A percentile compares a stretch with the other conserved stretches of the same genome.
Conservation (phyloP, 2,113 vertebrate genomes). For the Myotis lucifugus region DNA sequence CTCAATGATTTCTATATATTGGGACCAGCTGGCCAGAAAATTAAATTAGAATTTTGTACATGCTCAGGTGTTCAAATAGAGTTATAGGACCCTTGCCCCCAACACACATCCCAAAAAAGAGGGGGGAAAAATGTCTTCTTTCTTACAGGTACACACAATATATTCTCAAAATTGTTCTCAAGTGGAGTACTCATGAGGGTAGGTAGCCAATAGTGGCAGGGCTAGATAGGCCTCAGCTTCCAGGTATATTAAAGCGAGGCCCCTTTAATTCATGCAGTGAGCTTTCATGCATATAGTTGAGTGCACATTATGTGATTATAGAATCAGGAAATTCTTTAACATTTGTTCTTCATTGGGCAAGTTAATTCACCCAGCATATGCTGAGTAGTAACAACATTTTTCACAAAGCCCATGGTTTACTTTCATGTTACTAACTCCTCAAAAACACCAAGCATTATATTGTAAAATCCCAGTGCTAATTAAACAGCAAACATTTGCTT, state of each 20-base stretch:
- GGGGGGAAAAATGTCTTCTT: not conserved
- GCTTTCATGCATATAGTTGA: slow-evolving; percentile 61
- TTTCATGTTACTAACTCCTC: slow-evolving; percentile 28
- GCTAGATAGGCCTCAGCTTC: not conserved
- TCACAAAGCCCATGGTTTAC: not conserved
- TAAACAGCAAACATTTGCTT: slow-evolving; percentile 63
- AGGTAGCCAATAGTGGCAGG: not conserved
- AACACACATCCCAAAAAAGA: not conserved
- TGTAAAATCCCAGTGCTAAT: slow-evolving; percentile 63
- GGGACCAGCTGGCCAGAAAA: slow-evolving; percentile 23
- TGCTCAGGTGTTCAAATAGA: slow-evolving; percentile 7
- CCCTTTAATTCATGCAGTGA: slow-evolving; percentile 58
- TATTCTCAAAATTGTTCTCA: not conserved
- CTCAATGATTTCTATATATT: slow-evolving; percentile 20
- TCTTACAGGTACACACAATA: not conserved
- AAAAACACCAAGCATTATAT: slow-evolving; percentile 31
- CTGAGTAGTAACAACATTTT: slow-evolving; percentile 55
- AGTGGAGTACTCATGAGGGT: not conserved
- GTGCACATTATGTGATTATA: not conserved
- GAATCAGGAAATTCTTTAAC: not conserved
- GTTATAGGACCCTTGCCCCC: not conserved
- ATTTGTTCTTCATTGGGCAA: slow-evolving; percentile 42
- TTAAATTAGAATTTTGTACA: slow-evolving; percentile 30
- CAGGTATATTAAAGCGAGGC: not conserved
- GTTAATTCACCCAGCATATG: not conserved